Base-by-base conservation (phyloP, 2,113 vertebrate genomes). In the Scatophagus argus region DNA sequence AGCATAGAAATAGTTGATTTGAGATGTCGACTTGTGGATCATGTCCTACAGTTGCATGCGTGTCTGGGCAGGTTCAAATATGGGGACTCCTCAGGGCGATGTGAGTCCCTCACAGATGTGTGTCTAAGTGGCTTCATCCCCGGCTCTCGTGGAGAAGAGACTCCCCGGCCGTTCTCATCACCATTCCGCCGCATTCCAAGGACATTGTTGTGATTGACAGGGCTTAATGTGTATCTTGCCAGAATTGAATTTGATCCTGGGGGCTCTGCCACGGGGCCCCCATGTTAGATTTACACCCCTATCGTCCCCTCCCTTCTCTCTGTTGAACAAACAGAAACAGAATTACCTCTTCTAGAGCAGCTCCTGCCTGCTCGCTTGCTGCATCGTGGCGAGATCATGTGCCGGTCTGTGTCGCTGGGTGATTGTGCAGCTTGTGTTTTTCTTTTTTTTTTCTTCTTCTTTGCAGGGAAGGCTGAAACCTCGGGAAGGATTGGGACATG, bases 221-320 rank as follows among this genome's bases (percentile, higher is more conserved):
- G 94, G 94, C 95, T 96, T 96, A 96, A 95, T 95, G 95, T 95
- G 94, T 94, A 94, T 96, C 95, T 95, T 94, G 86, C 92, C 95
- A 95, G 95, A 96, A 96, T 96, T 96, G 95, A 92, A 96, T 96
- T 96, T 96, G 95, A 96, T 96, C 95, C 95, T 96, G 87, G 93
- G 93, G 95, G 94, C 94, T 95, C 93, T 94, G 94, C 94, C 93
- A 95, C 88, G 79, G 91, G 94, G 92, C 79, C 84, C 23, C 89
- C 89, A 83, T 94, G 94, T 95, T 94, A 95, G 94, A 96, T 96
- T 96, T 94, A 93, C 92, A 71, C 86, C 32, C 29, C 74, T 89
- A 69, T 91, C 91, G 39, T 58, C 59, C 67, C 74, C 72, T 62
- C 58, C 74, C 46, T 61, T 76, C 92, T 67, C 88, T 90, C 90